Base-by-base conservation (phyloP, 2,113 vertebrate species). In the Puma concolor region DNA sequence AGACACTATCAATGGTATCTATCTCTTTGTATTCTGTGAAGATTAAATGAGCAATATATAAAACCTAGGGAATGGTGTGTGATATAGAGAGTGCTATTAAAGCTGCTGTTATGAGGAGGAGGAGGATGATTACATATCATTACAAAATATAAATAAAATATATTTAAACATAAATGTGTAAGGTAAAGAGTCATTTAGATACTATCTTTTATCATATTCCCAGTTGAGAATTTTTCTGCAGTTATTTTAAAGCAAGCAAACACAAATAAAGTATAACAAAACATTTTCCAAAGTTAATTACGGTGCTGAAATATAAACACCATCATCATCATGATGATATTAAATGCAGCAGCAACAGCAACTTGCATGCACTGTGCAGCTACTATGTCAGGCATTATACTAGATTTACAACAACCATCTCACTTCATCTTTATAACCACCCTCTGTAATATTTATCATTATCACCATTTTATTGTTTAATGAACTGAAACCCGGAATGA, bases 181-280 rank as follows among this genome's bases (percentile, higher is more conserved):
- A 88, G 11, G 21, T 48, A 66, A 48, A 69, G 31, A 80, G 27
- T 71, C 64, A 36, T 84, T 80, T 57, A 57, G 54, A 80, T 52
- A 57, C 16, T 44, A 48, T 38, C 1, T 38, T 95, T 72, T 57
- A 60, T 54, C 16, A 64, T n/a, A 60, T 86, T 82, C 16, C 7
- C 27, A 86, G 31, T 4, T 74, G n/a, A 94, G 48, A 88, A 4
- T 15, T 48, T 86, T 90, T 84, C 64, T 69, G 27, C 38, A 31
- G 21, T 50, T 90, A 74, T 63, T 84, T 91, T 69, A 88, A 94
- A 95, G 31, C 23, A 86, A 79, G 63, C 48, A 31, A 90, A 82
- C 6, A 33, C n/a, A 69, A 76, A 44, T 21, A 74, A 83, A 60
- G 6, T 38, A 50, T 87, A 54, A 14, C 4, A 17, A 33, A 84